Conservation (phyloP, 2,113 vertebrate species). For the Brachypteracias leptosomus region DNA sequence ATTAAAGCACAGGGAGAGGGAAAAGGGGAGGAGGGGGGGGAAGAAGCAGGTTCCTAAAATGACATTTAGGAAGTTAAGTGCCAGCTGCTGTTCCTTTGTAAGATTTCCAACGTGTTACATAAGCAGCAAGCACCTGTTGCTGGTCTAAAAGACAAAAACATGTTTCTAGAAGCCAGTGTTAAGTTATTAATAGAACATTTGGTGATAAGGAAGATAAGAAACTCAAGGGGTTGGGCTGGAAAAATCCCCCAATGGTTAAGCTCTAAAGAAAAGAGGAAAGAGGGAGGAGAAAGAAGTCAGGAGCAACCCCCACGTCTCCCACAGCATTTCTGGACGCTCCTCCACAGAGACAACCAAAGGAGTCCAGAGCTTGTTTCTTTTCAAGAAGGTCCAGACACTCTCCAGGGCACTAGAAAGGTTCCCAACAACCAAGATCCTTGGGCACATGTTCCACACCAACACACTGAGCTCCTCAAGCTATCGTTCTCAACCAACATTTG, state of each 20-base stretch:
- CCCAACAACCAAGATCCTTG: fast-evolving
- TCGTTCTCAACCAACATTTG: fast-evolving
- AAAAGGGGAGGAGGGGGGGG: not conserved
- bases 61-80: not conserved
- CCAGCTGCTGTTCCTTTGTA: not conserved
- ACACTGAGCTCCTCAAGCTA: not conserved
- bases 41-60: not conserved
- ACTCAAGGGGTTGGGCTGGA: not conserved
- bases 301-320: not conserved
- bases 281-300: not conserved
- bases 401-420: too few relatives aligned
- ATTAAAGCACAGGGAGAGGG: not conserved
- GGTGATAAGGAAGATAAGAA: not conserved
- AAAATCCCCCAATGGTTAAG: not conserved
- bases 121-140: conserved; percentile 3
- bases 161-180: not conserved
- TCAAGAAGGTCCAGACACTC: not conserved
- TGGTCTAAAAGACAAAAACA: not conserved
- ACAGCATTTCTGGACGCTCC: not conserved
- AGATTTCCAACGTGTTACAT: not conserved
- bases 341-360: not conserved
- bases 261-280: not conserved
- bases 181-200: not conserved
- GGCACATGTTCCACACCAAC: fast-evolving
- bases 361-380: not conserved